These are phyloP conservation scores for mouse (Mus musculus) DNA, from an alignment of 2,113 vertebrate genomes.

Conservation along the genomic window DNA sequence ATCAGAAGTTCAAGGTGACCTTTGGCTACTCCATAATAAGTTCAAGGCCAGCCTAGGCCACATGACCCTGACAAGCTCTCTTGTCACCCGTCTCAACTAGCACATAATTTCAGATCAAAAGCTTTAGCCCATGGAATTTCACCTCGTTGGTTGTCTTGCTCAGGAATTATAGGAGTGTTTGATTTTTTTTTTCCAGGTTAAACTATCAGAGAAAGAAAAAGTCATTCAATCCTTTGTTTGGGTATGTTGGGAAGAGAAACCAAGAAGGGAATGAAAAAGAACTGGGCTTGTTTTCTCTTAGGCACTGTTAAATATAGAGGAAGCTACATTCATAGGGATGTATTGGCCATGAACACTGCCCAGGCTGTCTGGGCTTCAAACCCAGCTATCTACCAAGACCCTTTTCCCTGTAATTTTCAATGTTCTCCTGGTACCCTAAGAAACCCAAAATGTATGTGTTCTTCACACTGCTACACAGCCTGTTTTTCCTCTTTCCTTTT, in stretches of 20 bases:
- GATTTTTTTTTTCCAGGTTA: background rate
- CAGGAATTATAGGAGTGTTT: background rate
- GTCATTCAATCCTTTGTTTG: background rate
- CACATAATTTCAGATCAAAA: background rate
- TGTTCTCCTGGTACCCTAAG: background rate
- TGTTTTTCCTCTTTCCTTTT: slow-evolving; percentile 18
- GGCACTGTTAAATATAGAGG: slow-evolving; percentile 6
- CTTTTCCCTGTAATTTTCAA: slow-evolving; percentile 22
- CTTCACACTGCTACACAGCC: background rate
- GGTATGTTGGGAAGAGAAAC: background rate
- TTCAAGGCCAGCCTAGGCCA: background rate
- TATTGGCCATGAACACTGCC: background rate
- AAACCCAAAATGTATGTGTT: background rate
- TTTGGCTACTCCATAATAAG: background rate
- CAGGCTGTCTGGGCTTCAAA: background rate
- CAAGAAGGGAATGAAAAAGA: background rate
- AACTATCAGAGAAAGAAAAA: slow-evolving; percentile 12
- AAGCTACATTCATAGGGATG: background rate
- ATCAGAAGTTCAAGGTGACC: background rate
- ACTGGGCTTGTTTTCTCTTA: background rate
- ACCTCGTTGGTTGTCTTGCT: slow-evolving; percentile 26
- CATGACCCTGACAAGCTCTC: background rate
- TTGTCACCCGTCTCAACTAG: background rate
- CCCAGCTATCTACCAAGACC: background rate
- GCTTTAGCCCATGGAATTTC: background rate